phyloP scores from a whole-genome alignment of 1,140 invertebrate species.

The Parasteatoda tepidariorum region DNA sequence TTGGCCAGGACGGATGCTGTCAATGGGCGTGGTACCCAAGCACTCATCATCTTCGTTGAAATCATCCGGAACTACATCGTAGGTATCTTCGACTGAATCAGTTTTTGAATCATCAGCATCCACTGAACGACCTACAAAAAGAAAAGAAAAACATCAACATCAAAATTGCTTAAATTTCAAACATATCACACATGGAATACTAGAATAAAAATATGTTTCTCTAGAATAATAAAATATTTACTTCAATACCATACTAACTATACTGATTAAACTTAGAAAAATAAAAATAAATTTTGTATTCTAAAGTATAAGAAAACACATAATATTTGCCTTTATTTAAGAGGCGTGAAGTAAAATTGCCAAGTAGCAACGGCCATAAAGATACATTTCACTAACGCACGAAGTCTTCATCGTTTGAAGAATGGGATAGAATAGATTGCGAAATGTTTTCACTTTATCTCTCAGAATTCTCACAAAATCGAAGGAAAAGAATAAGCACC shows the following conservation, averaged over 20 bases:
- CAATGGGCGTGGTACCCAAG: not conserved
- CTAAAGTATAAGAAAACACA: not conserved
- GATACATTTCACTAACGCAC: no score
- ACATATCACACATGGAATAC: no score
- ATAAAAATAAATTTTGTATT: not conserved
- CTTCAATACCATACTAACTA: not conserved
- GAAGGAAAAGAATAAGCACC: conserved; percentile 7
- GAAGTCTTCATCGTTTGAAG: no score
- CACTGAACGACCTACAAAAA: not conserved
- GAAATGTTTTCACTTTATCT: not conserved
- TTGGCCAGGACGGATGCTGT: conserved; percentile 29
- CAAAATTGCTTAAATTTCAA: no score
- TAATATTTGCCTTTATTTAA: no score
- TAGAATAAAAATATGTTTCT: no score
- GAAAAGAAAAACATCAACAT: not conserved
- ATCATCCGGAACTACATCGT: conserved; percentile 33
- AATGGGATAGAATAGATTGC: no score
- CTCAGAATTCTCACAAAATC: conserved; percentile 30
- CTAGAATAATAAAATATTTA: not conserved
- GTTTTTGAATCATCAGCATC: not conserved
- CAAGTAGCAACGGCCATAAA: no score
- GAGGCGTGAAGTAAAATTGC: no score
- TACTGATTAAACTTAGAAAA: not conserved
- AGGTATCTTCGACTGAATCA: conserved; percentile 11
- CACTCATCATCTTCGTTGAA: conserved; percentile 4